A percentile compares a stretch with the other conserved stretches of the same genome.
These are phyloP conservation scores for Troides oblongomaculatus DNA, from an alignment of 2,888 invertebrate genomes.

Conservation along the genomic window DNA sequence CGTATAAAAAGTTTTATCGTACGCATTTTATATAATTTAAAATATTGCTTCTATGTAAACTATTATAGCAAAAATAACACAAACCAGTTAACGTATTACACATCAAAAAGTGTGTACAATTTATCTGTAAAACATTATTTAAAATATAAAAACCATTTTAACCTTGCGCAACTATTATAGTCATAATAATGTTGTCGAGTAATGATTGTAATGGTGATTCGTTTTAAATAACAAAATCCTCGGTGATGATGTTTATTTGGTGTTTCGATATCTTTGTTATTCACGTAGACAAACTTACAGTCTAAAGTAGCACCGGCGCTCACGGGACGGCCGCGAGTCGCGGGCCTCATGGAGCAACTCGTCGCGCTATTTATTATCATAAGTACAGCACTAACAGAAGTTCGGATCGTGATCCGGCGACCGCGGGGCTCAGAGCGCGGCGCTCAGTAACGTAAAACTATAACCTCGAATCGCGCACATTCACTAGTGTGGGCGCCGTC, in stretches of 20 bases:
- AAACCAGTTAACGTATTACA: constrained; percentile 51
- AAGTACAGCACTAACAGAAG: constrained; percentile 77
- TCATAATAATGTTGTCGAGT: not conserved
- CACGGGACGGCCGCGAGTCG: constrained; percentile 53
- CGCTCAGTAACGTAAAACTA: constrained; percentile 78
- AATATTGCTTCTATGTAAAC: constrained; percentile 47
- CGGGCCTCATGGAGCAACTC: constrained; percentile 61
- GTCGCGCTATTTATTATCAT: constrained; percentile 75
- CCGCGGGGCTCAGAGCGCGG: constrained; percentile 66
- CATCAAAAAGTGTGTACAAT: constrained; percentile 49
- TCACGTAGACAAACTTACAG: constrained; percentile 73
- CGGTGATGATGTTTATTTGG: constrained; percentile 48
- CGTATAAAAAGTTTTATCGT: constrained; percentile 29
- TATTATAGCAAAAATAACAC: constrained; percentile 62
- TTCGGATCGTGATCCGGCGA: constrained; percentile 66
- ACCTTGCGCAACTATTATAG: constrained; percentile 41
- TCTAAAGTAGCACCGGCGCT: constrained; percentile 55
- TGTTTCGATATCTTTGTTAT: constrained; percentile 71
- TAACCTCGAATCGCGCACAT: constrained; percentile 77
- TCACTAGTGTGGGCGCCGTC: constrained; percentile 71
- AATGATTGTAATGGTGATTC: too few relatives aligned
- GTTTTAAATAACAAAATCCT: too few relatives aligned
- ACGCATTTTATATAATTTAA: constrained; percentile 18
- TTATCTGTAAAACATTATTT: constrained; percentile 61
- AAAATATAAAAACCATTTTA: constrained; percentile 60